Base-by-base conservation (phyloP, 2,113 vertebrate genomes). In the Mormoops blainvillei region DNA sequence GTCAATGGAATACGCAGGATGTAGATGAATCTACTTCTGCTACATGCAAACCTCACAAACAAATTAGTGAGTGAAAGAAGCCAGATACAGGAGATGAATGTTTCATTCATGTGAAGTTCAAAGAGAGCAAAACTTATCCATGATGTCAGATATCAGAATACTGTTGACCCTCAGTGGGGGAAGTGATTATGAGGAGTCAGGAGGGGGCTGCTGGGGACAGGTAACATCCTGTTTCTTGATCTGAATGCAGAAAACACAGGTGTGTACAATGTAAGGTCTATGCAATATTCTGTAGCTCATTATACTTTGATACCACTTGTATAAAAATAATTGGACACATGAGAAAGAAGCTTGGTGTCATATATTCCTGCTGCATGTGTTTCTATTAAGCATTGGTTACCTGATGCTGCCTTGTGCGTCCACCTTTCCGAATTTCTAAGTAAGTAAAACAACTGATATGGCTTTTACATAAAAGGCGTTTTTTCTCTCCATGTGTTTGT, bases 281-380 rank as follows among this genome's bases (percentile, higher is more conserved):
- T 33, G 19, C 33, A 36, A 33, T 74, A 68, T 56, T 78, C 54
- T 76, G 1, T 8, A 73, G 31, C 70, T 31, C 20, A 19, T 56
- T 87, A 67, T 50, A 31, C 54, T 68, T 26, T 9, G 19, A n/a
- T 74, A 48, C 3, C n/a, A 33, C 38, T 93, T 73, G 38, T 56
- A 56, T 18, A 68, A 50, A 87, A 84, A 50, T 61, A 54, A 83
- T 2, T 2, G 22, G 63, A 33, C 15, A 24, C 4, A 13, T 26
- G 33, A 73, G 38, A 71, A 24, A 95, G 45, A 78, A 28, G 22
- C 33, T 24, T 81, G 36, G 11, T 12, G 4, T 63, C n/a, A 22
- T 10, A 56, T 0, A 10, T 33, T 52, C 5, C 11, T 26, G n/a
- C 4, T 65, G 43, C 7, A 0, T 6, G 18, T 41, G 38, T 81